Evolutionary conservation across 35 echinoderm and acorn worm species (phyloP).

Genomic region (Amphiura filiformis): DNA sequence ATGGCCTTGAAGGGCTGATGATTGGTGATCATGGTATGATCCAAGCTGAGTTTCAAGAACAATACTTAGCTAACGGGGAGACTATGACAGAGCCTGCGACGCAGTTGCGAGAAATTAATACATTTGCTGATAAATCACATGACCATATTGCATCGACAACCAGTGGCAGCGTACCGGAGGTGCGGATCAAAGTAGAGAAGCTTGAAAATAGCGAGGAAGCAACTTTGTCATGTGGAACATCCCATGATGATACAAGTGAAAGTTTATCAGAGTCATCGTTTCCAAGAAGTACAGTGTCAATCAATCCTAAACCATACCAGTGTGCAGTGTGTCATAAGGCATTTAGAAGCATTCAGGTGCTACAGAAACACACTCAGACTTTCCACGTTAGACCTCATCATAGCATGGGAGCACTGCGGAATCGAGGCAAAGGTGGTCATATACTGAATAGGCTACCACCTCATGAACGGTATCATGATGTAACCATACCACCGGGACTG

Average conservation of each 20-base stretch:
- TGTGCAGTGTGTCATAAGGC: constrained; percentile 2
- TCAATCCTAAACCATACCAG: background rate
- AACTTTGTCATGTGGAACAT: background rate
- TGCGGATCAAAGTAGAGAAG: background rate
- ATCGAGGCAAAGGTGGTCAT: background rate
- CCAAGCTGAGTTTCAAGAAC: background rate
- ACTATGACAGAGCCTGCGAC: background rate
- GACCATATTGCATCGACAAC: background rate
- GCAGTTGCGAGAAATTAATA: background rate
- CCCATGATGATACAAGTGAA: background rate
- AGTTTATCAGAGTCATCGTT: background rate
- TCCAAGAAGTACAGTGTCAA: background rate
- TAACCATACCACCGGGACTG: background rate
- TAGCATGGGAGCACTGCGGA: background rate
- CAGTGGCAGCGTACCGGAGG: background rate
- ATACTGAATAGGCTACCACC: background rate
- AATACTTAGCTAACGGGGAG: background rate
- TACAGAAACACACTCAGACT: constrained; percentile 2
- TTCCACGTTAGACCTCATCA: background rate
- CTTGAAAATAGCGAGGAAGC: background rate
- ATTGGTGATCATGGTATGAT: background rate
- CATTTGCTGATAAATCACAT: background rate
- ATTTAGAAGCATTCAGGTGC: background rate
- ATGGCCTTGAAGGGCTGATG: background rate
- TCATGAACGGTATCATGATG: background rate